Evolutionary conservation across 2,888 invertebrate genomes (phyloP), one percentile per base, ranked within the genome.

Genomic region (Dendrolimus houi): DNA sequence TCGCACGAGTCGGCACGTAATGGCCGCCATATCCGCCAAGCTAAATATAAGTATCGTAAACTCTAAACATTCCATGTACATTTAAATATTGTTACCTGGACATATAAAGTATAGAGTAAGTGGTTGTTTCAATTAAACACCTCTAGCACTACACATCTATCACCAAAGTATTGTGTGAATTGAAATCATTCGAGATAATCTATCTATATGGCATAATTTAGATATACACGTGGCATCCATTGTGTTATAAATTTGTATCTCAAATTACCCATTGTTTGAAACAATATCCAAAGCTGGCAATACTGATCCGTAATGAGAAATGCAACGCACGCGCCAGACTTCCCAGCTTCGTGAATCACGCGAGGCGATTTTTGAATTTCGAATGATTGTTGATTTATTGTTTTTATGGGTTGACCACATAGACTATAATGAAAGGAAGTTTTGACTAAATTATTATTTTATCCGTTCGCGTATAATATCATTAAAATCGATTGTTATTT

Each of bases 241-340:
- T 29, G 29, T 29, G 29, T 29, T 29, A 29, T 29, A 3, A 29
- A 47, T 47, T 47, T 12, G 12, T 47, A 12, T 47, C 47, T 47
- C 47, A 47, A 10, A 47, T 47, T 47, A 47, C 47, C 47, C 47
- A 47, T 47, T 47, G 47, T 47, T 47, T 47, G 12, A 10, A 47
- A 10, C 9, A 47, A 47, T 10, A 10, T 47, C 2, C 56, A 47
- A 47, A 10, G 12, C 62, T 56, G 65, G 62, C 70, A 66, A 67
- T 65, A 70, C 70, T 67, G 62, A 56, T 63, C 63, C 58, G 69
- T 76, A 76, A 82, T 83, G 77, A 68, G 71, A 73, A 70, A 85
- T 85, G 81, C 85, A 66, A 65, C 63, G 70, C 83, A 83, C 83
- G 85, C 70, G 66, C 66, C 60, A 67, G 60, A 77, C 83, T 82